Evolutionary conservation across 1,140 invertebrate species (phyloP).

Genomic region (Ladona fulva): DNA sequence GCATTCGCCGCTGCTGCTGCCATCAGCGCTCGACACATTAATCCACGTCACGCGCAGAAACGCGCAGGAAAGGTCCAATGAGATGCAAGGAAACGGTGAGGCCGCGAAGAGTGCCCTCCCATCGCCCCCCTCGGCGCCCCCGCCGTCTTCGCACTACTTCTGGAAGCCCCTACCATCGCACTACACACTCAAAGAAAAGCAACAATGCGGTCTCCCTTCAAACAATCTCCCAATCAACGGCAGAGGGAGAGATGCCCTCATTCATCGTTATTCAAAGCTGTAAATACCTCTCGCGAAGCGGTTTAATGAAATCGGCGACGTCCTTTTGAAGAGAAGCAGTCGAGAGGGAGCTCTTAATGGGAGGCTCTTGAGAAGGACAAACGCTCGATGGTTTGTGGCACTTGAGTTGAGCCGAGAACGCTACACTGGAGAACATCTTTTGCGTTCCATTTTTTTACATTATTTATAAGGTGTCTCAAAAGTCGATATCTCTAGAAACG

Average conservation of each 20-base stretch:
- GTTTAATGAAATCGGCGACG: background rate
- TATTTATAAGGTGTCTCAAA: too few species aligned
- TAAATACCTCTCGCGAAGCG: background rate
- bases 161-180: background rate
- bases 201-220: background rate
- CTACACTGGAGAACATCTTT: too few species aligned
- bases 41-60: background rate
- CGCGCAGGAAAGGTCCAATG: slow-evolving; percentile 1
- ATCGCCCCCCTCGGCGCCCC: background rate
- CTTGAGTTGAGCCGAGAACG: too few species aligned
- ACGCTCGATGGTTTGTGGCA: too few species aligned
- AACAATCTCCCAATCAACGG: slow-evolving; percentile 8
- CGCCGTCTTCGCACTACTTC: background rate
- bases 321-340: background rate
- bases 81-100: slow-evolving; percentile 7
- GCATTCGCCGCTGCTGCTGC: background rate
- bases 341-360: background rate
- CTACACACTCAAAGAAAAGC: background rate
- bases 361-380: background rate
- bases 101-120: background rate
- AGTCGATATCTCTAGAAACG: too few species aligned
- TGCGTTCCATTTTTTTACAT: too few species aligned
- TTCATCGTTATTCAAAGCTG: slow-evolving; percentile 5
- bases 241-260: background rate
- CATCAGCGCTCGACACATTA: background rate